These are phyloP conservation scores for Mythimna pallens DNA, from an alignment of 2,888 invertebrate genomes.

Conservation along the genomic window DNA sequence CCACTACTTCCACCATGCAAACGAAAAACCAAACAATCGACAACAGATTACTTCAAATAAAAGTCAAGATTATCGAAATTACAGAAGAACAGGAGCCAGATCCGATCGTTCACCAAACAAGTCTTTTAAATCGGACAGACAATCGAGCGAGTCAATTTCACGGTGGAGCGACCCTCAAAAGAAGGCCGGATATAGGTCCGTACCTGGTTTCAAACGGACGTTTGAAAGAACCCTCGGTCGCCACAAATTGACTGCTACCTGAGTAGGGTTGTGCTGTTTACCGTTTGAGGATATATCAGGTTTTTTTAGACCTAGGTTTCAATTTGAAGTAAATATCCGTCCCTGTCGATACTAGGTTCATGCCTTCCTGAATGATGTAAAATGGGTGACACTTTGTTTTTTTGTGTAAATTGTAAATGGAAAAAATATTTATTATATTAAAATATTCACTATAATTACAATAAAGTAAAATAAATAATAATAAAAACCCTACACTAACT, in stretches of 20 bases:
- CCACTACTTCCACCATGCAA: background rate
- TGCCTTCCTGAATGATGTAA: background rate
- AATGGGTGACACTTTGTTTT: background rate
- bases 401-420: background rate
- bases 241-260: slow-evolving; percentile 73
- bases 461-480: too few species aligned
- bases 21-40: background rate
- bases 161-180: slow-evolving; percentile 79
- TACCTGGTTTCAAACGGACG: slow-evolving; percentile 75
- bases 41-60: slow-evolving; percentile 45
- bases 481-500: too few species aligned
- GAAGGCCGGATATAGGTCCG: slow-evolving; percentile 67
- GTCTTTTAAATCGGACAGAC: slow-evolving; percentile 78
- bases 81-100: slow-evolving; percentile 42
- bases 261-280: slow-evolving; percentile 63
- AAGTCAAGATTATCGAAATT: slow-evolving; percentile 64
- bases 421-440: background rate
- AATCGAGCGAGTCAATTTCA: slow-evolving; percentile 86
- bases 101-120: slow-evolving; percentile 68
- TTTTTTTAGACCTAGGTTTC: slow-evolving; percentile 20
- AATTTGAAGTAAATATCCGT: slow-evolving; percentile 41
- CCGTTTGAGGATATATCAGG: slow-evolving; percentile 49
- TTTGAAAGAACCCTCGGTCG: slow-evolving; percentile 68
- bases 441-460: too few species aligned
- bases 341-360: background rate